phyloP scores from a whole-genome alignment of 1,140 invertebrate genomes.

The Maniola jurtina region DNA sequence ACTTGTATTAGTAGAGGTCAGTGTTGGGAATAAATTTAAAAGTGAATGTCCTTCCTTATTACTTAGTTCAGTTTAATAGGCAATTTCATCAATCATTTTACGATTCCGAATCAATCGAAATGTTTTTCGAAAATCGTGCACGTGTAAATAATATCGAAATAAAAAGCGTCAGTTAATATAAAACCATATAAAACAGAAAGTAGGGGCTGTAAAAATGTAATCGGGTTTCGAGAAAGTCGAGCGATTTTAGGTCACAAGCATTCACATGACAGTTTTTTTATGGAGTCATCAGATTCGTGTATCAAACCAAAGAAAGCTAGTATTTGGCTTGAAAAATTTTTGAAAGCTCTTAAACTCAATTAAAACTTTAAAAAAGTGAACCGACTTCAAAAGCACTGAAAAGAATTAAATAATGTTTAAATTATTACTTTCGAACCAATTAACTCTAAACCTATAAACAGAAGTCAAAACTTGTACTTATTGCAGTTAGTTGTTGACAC shows the following conservation, averaged over 20 bases:
- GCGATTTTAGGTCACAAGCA: neutral
- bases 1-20: too few species aligned
- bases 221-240: conserved; percentile 13
- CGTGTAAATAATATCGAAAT: conserved; percentile 7
- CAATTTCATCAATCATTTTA: conserved; percentile 22
- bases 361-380: too few species aligned
- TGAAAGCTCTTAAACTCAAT: too few species aligned
- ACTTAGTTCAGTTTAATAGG: conserved; percentile 2
- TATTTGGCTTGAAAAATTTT: too few species aligned
- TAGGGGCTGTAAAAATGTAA: conserved; percentile 12
- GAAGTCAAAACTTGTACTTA: too few species aligned
- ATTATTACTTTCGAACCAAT: too few species aligned
- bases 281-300: neutral
- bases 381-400: too few species aligned
- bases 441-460: too few species aligned
- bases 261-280: neutral
- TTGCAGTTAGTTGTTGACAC: too few species aligned
- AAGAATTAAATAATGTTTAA: too few species aligned
- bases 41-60: conserved; percentile 19
- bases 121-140: conserved; percentile 7
- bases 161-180: conserved; percentile 7
- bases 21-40: neutral
- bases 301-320: too few species aligned
- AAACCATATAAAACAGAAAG: conserved; percentile 21
- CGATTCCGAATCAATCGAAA: conserved; percentile 5